A percentile compares a stretch with the other conserved stretches of the same genome.
Conservation (phyloP, 2,113 vertebrate genomes). For the Larimichthys polyactis region DNA sequence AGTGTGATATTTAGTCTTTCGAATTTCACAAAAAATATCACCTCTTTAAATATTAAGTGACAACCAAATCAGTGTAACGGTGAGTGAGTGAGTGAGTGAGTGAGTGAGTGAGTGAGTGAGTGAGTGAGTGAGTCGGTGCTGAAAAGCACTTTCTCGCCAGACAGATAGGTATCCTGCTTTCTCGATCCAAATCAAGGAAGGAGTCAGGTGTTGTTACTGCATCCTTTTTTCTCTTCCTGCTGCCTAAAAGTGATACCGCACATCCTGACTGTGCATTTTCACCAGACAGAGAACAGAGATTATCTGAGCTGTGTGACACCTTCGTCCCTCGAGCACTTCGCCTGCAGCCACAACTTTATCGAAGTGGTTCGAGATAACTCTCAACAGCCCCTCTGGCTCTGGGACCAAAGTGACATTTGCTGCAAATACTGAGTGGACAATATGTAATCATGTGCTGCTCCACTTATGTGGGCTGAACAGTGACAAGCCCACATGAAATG, state of each 20-base stretch:
- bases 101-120: background rate
- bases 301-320: conserved; percentile 29
- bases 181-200: conserved; percentile 3
- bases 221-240: conserved; percentile 24
- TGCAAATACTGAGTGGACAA: conserved; percentile 4
- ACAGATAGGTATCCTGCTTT: background rate
- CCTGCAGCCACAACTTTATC: conserved; percentile 14
- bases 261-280: conserved; percentile 10
- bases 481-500: background rate
- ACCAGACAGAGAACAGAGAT: conserved; percentile 21
- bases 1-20: background rate
- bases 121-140: background rate
- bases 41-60: background rate
- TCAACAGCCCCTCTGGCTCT: conserved; percentile 6
- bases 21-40: background rate
- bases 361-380: conserved; percentile 9
- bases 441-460: background rate
- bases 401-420: background rate
- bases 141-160: background rate
- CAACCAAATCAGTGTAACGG: background rate
- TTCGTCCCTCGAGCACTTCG: background rate
- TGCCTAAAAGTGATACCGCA: conserved; percentile 13
- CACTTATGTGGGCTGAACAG: background rate
- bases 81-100: background rate
- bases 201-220: background rate